These are phyloP conservation scores for Amphiduros pacificus DNA, from an alignment of 2,888 invertebrate species.

Conservation along the genomic window DNA sequence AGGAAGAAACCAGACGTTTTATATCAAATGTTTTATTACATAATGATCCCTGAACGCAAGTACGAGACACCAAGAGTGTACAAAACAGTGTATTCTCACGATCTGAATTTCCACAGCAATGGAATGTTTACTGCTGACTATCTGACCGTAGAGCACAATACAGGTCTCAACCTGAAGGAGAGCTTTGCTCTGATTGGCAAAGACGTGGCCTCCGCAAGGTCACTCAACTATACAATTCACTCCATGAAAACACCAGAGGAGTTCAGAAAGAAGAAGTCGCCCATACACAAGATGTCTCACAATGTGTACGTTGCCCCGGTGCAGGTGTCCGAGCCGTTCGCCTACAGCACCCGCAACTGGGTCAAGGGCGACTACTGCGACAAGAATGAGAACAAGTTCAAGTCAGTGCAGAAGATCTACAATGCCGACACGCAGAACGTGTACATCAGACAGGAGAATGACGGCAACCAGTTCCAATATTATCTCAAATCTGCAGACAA, in stretches of 20 bases:
- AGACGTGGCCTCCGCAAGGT: conserved; percentile 15
- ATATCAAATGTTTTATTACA: conserved; percentile 33
- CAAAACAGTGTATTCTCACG: conserved; percentile 26
- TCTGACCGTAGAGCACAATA: conserved; percentile 37
- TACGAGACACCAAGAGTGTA: conserved; percentile 29
- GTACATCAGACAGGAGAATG: conserved; percentile 21
- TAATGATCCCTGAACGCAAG: conserved; percentile 23
- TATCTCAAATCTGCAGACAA: conserved; percentile 36
- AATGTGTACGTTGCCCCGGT: conserved; percentile 33
- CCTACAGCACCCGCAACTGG: conserved; percentile 31
- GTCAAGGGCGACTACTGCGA: conserved; percentile 28
- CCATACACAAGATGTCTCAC: conserved; percentile 29
- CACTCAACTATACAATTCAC: conserved; percentile 25
- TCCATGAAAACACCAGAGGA: conserved; percentile 26
- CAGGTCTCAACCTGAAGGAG: conserved; percentile 34
- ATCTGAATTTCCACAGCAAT: conserved; percentile 25
- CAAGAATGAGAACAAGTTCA: conserved; percentile 29
- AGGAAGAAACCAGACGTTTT: conserved; percentile 23
- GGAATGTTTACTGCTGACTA: conserved; percentile 35
- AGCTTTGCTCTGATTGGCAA: conserved; percentile 50
- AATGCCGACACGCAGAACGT: conserved; percentile 21
- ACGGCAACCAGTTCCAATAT: conserved; percentile 33
- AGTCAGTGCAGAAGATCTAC: conserved; percentile 23
- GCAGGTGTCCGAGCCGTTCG: conserved; percentile 46
- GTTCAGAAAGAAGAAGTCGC: conserved; percentile 21